Conservation (phyloP, 2,113 vertebrate species). For the Tichodroma muraria region DNA sequence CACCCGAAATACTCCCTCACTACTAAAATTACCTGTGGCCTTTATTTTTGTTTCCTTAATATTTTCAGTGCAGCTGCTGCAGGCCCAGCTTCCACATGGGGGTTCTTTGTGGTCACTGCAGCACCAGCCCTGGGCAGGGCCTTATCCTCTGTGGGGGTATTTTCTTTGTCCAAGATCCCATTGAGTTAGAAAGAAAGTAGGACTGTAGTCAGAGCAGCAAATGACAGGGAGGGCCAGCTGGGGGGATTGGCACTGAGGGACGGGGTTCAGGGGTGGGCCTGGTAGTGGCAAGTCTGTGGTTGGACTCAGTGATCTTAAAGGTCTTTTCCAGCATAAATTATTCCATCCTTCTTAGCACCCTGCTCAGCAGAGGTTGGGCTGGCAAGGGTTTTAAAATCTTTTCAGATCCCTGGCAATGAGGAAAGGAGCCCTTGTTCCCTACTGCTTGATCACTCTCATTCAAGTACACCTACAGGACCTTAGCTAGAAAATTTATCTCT, state of each 20-base stretch:
- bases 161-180: not conserved
- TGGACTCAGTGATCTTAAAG: not conserved
- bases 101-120: rapidly evolving
- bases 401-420: not conserved
- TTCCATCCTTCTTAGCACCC: not conserved
- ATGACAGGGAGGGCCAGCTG: too few species aligned
- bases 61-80: not conserved
- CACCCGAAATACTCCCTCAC: not conserved
- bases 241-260: too few species aligned
- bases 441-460: not conserved
- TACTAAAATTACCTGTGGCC: not conserved
- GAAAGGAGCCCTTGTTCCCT: not conserved
- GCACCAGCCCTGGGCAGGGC: not conserved
- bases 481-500: not conserved
- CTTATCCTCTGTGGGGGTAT: not conserved
- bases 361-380: not conserved
- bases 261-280: rapidly evolving
- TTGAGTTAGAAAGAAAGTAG: not conserved
- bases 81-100: rapidly evolving
- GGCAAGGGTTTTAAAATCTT: not conserved
- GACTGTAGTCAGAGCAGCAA: not conserved
- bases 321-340: not conserved
- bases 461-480: not conserved
- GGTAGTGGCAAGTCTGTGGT: not conserved
- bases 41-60: not conserved